phyloP scores from a whole-genome alignment of 2,113 vertebrate genomes.

The Apaloderma vittatum region DNA sequence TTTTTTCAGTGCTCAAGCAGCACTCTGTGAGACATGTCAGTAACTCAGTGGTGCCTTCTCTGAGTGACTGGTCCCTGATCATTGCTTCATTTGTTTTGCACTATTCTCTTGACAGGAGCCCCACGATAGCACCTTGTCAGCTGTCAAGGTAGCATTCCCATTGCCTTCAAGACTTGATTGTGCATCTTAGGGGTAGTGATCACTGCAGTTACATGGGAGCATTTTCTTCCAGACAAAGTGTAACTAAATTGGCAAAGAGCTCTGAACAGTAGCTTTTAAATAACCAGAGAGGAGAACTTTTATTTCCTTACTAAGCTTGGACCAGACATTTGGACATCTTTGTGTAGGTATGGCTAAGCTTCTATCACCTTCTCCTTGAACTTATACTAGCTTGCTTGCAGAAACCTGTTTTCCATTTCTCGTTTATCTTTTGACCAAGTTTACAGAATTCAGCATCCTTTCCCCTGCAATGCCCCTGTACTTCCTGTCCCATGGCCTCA shows the following conservation, averaged over 20 bases:
- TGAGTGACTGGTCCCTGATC: not conserved
- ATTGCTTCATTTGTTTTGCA: fast-evolving
- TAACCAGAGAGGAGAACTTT: not conserved
- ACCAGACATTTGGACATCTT: conserved; percentile 26
- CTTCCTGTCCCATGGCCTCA: not conserved
- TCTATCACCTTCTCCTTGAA: conserved; percentile 38
- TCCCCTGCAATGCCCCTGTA: not conserved
- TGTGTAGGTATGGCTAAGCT: conserved; percentile 37
- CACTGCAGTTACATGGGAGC: not conserved
- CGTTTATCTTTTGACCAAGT: not conserved
- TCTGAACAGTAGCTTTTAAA: not conserved
- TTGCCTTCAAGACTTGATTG: not conserved
- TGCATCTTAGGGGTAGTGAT: not conserved
- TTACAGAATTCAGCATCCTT: not conserved
- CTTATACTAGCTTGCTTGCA: not conserved
- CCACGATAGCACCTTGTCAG: not conserved
- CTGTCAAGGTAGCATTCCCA: not conserved
- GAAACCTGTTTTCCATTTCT: conserved; percentile 39
- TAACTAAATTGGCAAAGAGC: not conserved
- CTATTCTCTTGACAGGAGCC: not conserved
- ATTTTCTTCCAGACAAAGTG: not conserved
- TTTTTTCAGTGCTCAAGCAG: not conserved
- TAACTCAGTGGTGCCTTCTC: not conserved
- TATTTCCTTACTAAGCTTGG: not conserved
- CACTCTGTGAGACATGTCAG: not conserved